Base-by-base conservation (phyloP, 2,113 vertebrate species). In the Synchiropus splendidus region DNA sequence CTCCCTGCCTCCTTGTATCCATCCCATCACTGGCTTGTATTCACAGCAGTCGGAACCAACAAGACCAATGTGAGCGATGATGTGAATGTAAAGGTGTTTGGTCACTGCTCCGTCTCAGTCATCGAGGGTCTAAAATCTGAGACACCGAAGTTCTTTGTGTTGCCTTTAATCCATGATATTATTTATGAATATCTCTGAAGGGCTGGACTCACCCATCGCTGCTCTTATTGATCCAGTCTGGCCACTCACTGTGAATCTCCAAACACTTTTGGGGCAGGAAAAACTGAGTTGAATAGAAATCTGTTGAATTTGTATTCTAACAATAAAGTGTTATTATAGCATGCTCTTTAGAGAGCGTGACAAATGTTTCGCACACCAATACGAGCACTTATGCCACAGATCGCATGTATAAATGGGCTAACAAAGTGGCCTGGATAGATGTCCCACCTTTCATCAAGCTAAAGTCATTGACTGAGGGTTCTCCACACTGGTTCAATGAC, bases 151-250 rank as follows among this genome's bases (percentile, higher is more conserved):
- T 58, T 62, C 46, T 60, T 58, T 74, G 61, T 62, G 57, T 75
- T 77, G 74, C 70, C 72, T 79, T 75, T 70, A 61, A 73, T 48
- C 66, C 48, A 54, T 63, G 42, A 13, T 37, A 56, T 8, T 16
- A 57, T 61, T 61, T 37, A 60, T 52, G 52, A 66, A 55, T 59
- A 58, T 56, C 59, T 64, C 59, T 69, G 63, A 86, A 85, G 82
- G 82, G 83, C 83, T 85, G 79, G 70, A 75, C 73, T 69, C 67
- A 54, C 58, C 70, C 68, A 69, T 33, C 44, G 67, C 77, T 84
- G 79, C 82, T 84, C 67, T 53, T 64, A 75, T 56, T 48, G 34
- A 69, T 70, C 59, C 60, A 66, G 74, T 74, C 51, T 31, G 52
- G 63, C 48, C 55, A 72, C 42, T 79, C 79, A 82, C 64, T 83